Percentiles rank a stretch among this genome's conserved stretches.
Conservation (phyloP, 2,888 invertebrate species). For the Hedychridium roseum region DNA sequence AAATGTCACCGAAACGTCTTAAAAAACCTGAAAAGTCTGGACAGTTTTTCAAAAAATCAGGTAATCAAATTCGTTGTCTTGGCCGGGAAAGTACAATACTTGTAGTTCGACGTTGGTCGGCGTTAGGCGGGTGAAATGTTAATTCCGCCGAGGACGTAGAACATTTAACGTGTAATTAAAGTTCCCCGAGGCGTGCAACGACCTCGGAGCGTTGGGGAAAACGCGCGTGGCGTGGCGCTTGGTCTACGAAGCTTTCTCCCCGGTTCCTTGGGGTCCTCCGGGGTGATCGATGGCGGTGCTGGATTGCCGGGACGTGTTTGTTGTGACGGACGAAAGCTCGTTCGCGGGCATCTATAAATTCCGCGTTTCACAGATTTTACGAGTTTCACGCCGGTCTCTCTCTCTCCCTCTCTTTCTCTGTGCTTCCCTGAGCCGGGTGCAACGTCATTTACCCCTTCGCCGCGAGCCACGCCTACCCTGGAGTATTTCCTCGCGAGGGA, state of each 20-base stretch:
- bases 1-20: no score
- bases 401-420: background rate
- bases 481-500: constrained; percentile 16
- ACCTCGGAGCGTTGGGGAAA: constrained; percentile 9
- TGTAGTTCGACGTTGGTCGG: no score
- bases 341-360: constrained; percentile 43
- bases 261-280: constrained; percentile 1
- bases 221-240: no score
- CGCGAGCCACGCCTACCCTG: constrained; percentile 18
- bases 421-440: no score
- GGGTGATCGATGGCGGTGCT: constrained; percentile 39
- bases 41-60: no score
- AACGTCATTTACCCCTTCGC: constrained; percentile 28
- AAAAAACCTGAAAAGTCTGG: no score
- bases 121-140: no score
- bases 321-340: constrained; percentile 49
- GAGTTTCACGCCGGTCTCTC: constrained; percentile 10
- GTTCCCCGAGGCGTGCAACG: constrained; percentile 6
- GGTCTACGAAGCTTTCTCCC: no score
- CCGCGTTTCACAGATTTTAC: constrained; percentile 33
- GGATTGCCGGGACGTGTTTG: constrained; percentile 46
- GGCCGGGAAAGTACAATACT: no score
- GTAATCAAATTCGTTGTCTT: no score
- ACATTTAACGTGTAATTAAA: no score
- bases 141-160: no score